A percentile compares a stretch with the other conserved stretches of the same genome.
phyloP scores from a whole-genome alignment of 2,797 vertebrate species.

The Muraenolepis orangiensis region DNA sequence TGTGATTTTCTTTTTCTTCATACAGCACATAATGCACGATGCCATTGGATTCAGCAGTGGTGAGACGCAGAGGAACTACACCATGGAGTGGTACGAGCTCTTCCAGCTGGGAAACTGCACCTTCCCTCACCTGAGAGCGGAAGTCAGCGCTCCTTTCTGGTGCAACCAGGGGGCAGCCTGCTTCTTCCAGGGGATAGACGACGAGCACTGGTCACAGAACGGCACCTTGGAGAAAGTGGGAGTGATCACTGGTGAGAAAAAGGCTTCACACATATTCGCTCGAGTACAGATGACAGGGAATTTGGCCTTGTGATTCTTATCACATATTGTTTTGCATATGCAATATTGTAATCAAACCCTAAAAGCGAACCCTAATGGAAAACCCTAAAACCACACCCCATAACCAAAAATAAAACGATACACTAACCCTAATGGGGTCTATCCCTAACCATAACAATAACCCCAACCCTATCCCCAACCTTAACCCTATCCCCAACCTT shows the following conservation, averaged over 20 bases:
- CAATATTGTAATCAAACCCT: too few relatives aligned
- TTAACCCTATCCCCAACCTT: too few relatives aligned
- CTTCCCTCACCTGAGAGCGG: conserved; percentile 86
- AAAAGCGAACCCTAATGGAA: too few relatives aligned
- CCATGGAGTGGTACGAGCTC: conserved; percentile 98
- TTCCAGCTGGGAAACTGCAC: conserved; percentile 98
- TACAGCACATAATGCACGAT: conserved; percentile 96
- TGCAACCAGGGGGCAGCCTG: conserved; percentile 98
- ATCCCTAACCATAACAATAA: too few relatives aligned
- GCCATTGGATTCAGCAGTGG: conserved; percentile 91
- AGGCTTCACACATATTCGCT: not conserved
- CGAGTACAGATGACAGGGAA: not conserved
- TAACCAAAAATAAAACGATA: too few relatives aligned
- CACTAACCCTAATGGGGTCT: too few relatives aligned
- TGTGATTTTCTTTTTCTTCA: not conserved
- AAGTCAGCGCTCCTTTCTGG: conserved; percentile 84
- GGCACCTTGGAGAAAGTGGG: conserved; percentile 87
- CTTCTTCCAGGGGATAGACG: conserved; percentile 92
- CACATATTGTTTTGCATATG: not conserved
- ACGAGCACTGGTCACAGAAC: conserved; percentile 91
- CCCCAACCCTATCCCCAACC: too few relatives aligned
- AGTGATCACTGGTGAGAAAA: conserved; percentile 70
- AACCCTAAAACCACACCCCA: too few relatives aligned
- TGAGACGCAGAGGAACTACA: conserved; percentile 84
- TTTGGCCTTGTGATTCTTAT: too few relatives aligned